Conservation (phyloP, 2,888 invertebrate genomes). For the Drosophila yooni region DNA sequence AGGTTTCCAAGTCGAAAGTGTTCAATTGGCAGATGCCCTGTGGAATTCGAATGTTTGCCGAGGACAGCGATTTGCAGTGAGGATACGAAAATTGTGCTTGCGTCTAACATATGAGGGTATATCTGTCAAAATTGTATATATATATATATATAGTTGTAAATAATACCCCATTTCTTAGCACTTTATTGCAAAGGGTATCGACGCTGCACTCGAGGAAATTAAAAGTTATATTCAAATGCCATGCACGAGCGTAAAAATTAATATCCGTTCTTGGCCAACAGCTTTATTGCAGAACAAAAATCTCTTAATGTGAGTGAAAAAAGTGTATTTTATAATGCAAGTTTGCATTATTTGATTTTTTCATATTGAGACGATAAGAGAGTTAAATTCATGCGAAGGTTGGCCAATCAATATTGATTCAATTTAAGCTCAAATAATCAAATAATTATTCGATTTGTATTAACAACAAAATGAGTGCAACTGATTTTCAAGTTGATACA, state of each 20-base stretch:
- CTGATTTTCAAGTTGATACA: neutral
- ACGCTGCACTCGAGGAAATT: slow-evolving; percentile 69
- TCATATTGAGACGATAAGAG: too few relatives aligned
- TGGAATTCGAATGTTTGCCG: neutral
- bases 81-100: neutral
- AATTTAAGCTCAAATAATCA: neutral
- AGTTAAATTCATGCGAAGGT: too few relatives aligned
- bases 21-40: neutral
- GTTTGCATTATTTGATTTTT: neutral
- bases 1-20: neutral
- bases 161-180: too few relatives aligned
- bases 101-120: neutral
- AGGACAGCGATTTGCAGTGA: neutral
- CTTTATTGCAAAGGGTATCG: slow-evolving; percentile 13
- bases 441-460: too few relatives aligned
- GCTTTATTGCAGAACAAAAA: slow-evolving; percentile 1
- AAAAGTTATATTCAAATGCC: slow-evolving; percentile 72
- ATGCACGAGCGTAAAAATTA: slow-evolving; percentile 73
- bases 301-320: slow-evolving; percentile 4
- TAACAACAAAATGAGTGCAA: neutral
- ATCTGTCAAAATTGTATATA: neutral
- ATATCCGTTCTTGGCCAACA: slow-evolving; percentile 61
- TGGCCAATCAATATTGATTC: neutral
- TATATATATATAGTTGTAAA: neutral
- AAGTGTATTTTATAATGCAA: neutral